These are phyloP conservation scores for Notoglanidium macrostoma DNA, from an alignment of 2,797 vertebrate species.

Conservation along the genomic window DNA sequence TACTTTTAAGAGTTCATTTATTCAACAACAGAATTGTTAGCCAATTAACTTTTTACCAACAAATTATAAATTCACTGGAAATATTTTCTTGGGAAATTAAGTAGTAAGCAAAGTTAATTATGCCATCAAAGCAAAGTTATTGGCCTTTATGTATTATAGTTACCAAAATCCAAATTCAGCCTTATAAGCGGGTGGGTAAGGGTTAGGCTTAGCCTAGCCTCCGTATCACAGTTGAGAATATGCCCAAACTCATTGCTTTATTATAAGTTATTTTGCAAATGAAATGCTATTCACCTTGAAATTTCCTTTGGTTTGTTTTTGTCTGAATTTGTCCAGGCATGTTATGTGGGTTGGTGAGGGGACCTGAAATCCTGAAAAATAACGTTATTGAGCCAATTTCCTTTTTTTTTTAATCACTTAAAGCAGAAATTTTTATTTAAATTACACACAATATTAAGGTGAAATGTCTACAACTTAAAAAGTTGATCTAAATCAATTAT, in stretches of 20 bases:
- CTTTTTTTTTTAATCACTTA: neutral
- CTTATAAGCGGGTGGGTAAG: too few species aligned
- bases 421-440: neutral
- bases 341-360: neutral
- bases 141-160: too few species aligned
- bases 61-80: neutral
- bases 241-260: neutral
- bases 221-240: neutral
- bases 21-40: neutral
- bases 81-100: neutral
- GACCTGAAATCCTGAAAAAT: neutral
- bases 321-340: neutral
- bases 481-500: neutral
- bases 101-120: neutral
- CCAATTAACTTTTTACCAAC: neutral
- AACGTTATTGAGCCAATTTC: neutral
- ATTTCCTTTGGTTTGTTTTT: neutral
- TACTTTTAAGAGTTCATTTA: neutral
- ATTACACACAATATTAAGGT: neutral
- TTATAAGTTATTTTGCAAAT: conserved; percentile 1
- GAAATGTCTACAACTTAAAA: neutral
- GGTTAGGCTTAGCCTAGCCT: too few species aligned
- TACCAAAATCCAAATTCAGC: neutral
- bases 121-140: neutral
- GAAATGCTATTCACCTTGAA: neutral